A percentile compares a stretch with the other conserved stretches of the same genome.
These are phyloP conservation scores for Eleginops maclovinus DNA, from an alignment of 2,113 vertebrate genomes.

Conservation along the genomic window DNA sequence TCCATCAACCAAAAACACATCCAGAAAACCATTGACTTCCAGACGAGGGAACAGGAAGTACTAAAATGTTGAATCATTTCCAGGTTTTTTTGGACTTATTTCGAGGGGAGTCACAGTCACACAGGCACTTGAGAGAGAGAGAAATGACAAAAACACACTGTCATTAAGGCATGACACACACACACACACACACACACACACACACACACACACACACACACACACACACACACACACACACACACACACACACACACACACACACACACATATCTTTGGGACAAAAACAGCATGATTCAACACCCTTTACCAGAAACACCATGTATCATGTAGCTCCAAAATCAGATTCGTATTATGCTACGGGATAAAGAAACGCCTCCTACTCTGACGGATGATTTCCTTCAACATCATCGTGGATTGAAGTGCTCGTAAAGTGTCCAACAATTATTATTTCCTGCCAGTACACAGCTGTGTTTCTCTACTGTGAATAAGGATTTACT, in stretches of 20 bases:
- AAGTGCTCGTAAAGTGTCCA: not conserved
- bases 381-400: not conserved
- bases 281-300: constrained; percentile 34
- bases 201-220: constrained; percentile 11
- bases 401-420: too few relatives aligned
- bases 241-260: constrained; percentile 39
- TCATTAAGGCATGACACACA: constrained; percentile 77
- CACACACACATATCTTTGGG: constrained; percentile 41
- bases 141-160: constrained; percentile 61
- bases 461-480: not conserved
- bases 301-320: too few relatives aligned
- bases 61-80: too few relatives aligned
- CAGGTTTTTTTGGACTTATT: too few relatives aligned
- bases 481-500: not conserved
- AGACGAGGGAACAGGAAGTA: too few relatives aligned
- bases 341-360: not conserved
- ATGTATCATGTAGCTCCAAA: not conserved
- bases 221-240: constrained; percentile 31
- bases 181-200: constrained; percentile 51
- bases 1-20: too few relatives aligned
- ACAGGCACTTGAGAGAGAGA: constrained; percentile 77
- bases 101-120: constrained; percentile 31
- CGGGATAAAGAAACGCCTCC: not conserved
- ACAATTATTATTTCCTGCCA: not conserved
- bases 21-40: too few relatives aligned